phyloP scores from a whole-genome alignment of 2,888 invertebrate genomes.

The Drosophila vallismaia region DNA sequence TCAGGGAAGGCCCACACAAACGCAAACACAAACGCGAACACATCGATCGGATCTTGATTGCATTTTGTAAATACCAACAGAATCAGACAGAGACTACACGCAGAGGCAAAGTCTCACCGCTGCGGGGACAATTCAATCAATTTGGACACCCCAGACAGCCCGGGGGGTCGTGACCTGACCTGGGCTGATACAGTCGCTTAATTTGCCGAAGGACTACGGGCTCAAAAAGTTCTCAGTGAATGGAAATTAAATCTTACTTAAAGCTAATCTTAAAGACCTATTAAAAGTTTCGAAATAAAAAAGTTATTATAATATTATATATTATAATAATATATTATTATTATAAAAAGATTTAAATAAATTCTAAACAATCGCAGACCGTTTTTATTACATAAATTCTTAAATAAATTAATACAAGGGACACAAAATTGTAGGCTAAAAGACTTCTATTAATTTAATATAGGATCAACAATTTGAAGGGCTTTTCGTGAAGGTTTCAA shows the following conservation, averaged over 20 bases:
- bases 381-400: too few species aligned
- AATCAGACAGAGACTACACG: slow-evolving; percentile 23
- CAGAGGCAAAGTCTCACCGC: slow-evolving; percentile 43
- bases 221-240: neutral
- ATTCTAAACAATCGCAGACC: too few species aligned
- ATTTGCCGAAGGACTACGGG: neutral
- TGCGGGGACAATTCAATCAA: slow-evolving; percentile 73
- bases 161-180: slow-evolving; percentile 2
- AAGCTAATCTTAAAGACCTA: neutral
- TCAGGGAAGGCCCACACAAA: neutral
- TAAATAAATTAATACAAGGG: neutral
- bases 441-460: neutral
- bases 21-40: slow-evolving; percentile 12
- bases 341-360: too few species aligned
- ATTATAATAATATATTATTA: too few species aligned
- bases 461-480: slow-evolving; percentile 11
- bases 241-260: neutral
- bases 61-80: slow-evolving; percentile 71
- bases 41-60: slow-evolving; percentile 69
- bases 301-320: too few species aligned
- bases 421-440: too few species aligned
- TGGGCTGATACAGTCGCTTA: neutral
- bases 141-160: slow-evolving; percentile 26
- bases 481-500: slow-evolving; percentile 10
- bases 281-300: neutral